These are phyloP conservation scores for Aurelia aurita DNA, from an alignment of 30 jellyfish, hydroid and myxozoan species.

Conservation along the genomic window DNA sequence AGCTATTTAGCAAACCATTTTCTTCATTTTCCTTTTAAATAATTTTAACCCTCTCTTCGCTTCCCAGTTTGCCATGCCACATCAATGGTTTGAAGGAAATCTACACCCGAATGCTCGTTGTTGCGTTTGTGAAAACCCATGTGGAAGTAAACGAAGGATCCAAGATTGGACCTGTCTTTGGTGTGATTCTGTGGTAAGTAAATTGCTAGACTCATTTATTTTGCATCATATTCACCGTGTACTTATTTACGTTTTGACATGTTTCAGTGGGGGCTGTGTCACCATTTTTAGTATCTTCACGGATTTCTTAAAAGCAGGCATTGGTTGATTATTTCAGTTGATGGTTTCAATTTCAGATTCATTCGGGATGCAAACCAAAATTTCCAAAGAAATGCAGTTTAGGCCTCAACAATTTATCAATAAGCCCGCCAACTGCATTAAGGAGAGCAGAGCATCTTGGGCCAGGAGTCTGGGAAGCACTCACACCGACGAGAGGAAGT, in stretches of 20 bases:
- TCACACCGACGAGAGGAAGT: conserved; percentile 75
- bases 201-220: background rate
- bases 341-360: conserved; percentile 59
- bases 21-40: background rate
- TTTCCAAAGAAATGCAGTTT: conserved; percentile 79
- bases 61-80: conserved; percentile 90
- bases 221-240: background rate
- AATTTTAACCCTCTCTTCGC: background rate
- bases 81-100: conserved; percentile 98
- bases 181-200: conserved; percentile 93
- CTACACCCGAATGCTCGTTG: conserved; percentile 77
- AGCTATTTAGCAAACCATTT: too few relatives aligned
- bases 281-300: too few relatives aligned
- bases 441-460: conserved; percentile 86
- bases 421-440: conserved; percentile 89
- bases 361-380: conserved; percentile 79
- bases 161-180: conserved; percentile 96
- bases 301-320: too few relatives aligned
- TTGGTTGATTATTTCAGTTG: too few relatives aligned
- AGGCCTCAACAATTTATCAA: conserved; percentile 88
- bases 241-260: too few relatives aligned
- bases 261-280: too few relatives aligned
- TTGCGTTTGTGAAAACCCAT: conserved; percentile 78
- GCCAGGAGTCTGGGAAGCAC: conserved; percentile 93
- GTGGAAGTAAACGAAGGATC: conserved; percentile 94